Percentiles rank a stretch among this genome's conserved stretches.
Conservation (phyloP, 2,113 vertebrate species). For the Melanocharis versteri region DNA sequence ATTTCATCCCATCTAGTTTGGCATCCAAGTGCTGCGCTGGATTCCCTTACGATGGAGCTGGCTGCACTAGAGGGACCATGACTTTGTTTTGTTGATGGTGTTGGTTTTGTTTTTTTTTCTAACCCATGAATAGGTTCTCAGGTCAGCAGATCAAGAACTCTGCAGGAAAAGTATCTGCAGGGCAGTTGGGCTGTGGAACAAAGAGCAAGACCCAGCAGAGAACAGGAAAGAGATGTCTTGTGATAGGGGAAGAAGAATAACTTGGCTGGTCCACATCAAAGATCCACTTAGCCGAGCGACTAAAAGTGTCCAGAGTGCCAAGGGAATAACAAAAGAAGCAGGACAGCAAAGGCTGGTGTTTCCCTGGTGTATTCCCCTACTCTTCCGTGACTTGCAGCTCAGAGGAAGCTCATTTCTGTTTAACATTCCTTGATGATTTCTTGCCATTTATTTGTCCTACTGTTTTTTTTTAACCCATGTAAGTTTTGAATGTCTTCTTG, state of each 20-base stretch:
- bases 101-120: neutral
- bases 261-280: neutral
- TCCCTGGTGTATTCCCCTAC: neutral
- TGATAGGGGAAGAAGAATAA: neutral
- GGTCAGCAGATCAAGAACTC: conserved; percentile 11
- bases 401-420: neutral
- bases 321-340: neutral
- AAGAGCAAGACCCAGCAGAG: neutral
- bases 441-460: neutral
- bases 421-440: neutral
- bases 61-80: neutral
- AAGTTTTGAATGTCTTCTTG: neutral
- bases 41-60: neutral
- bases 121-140: neutral
- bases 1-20: conserved; percentile 43
- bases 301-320: neutral
- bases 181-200: neutral
- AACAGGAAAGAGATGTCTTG: neutral
- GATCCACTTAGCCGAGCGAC: neutral
- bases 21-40: neutral
- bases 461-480: neutral
- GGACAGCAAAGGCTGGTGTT: neutral
- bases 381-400: neutral
- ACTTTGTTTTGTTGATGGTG: neutral
- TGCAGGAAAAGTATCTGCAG: neutral